Base-by-base conservation (phyloP, 2,113 vertebrate species). In the Brachionichthys hirsutus region DNA sequence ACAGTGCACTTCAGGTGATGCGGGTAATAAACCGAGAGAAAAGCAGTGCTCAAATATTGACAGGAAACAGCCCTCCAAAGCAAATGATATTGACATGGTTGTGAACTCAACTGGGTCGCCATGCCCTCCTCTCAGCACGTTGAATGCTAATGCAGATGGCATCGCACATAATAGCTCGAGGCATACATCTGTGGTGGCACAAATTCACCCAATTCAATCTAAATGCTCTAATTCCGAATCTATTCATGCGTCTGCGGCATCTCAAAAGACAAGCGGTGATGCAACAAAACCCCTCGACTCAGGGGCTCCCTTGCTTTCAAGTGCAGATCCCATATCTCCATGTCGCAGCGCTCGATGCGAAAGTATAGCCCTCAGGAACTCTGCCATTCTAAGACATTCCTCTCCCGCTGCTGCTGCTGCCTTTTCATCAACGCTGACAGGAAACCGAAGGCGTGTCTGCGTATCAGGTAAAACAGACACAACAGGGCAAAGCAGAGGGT, bases 181-280 rank as follows among this genome's bases (percentile, higher is more conserved):
- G 54, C 41, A 45, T 16, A 40, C 56, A 48, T 42, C 55, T 16
- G 19, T 16, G 0, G 10, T 9, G 1, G 1, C 17, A 42, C 54
- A 66, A 54, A 69, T 22, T 12, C 36, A 38, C 6, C 12, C 18
- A 4, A 59, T 49, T 62, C 49, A 30, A 0, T 30, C 41, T 0
- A 34, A 38, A 9, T 44, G 46, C 36, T 78, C 71, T 8, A 65
- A 71, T 35, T 77, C 75, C 24, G 44, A 75, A 41, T 54, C 78
- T 10, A 3, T 42, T 55, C 11, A 65, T 9, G 42, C 44, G 40
- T 57, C 54, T 8, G 22, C 59, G 38, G 46, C 67, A 4, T 66
- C 70, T 47, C 40, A 40, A 40, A 57, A 55, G 8, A 13, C 35
- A 46, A 20, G 41, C 54, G 22, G 30, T 5, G 22, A 42, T 19